Conservation (phyloP, 1,140 invertebrate genomes). For the Euura saliciscinereae region DNA sequence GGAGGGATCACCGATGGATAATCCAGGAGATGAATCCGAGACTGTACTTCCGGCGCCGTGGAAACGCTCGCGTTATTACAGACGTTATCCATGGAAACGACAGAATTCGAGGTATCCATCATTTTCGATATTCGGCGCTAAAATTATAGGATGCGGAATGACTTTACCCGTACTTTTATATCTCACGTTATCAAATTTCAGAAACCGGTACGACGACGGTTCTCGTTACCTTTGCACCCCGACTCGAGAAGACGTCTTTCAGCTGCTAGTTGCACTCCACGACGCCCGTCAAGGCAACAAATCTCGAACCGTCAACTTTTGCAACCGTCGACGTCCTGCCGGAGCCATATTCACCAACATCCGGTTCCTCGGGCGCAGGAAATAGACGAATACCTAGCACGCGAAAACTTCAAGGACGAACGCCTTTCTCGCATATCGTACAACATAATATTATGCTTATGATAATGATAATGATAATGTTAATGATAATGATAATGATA, state of each 20-base stretch:
- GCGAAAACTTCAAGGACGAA: too few relatives aligned
- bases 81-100: conserved; percentile 67
- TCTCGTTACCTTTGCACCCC: conserved; percentile 63
- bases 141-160: background rate
- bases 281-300: conserved; percentile 63
- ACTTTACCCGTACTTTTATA: background rate
- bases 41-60: conserved; percentile 24
- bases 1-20: conserved; percentile 16
- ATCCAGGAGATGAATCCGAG: conserved; percentile 15
- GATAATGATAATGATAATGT: too few relatives aligned
- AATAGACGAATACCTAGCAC: conserved; percentile 16
- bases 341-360: conserved; percentile 67
- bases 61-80: conserved; percentile 65
- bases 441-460: too few relatives aligned
- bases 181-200: conserved; percentile 19
- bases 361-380: conserved; percentile 61
- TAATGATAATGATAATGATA: too few relatives aligned
- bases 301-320: conserved; percentile 64
- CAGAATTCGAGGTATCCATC: conserved; percentile 51
- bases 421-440: too few relatives aligned
- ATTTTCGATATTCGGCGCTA: background rate
- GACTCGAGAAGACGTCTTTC: conserved; percentile 64
- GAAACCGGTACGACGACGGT: conserved; percentile 59
- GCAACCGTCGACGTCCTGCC: conserved; percentile 65
- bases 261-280: conserved; percentile 65